A percentile compares a stretch with the other conserved stretches of the same genome.
phyloP scores from a whole-genome alignment of 2,888 invertebrate genomes.

The Cryptosula pallasiana region DNA sequence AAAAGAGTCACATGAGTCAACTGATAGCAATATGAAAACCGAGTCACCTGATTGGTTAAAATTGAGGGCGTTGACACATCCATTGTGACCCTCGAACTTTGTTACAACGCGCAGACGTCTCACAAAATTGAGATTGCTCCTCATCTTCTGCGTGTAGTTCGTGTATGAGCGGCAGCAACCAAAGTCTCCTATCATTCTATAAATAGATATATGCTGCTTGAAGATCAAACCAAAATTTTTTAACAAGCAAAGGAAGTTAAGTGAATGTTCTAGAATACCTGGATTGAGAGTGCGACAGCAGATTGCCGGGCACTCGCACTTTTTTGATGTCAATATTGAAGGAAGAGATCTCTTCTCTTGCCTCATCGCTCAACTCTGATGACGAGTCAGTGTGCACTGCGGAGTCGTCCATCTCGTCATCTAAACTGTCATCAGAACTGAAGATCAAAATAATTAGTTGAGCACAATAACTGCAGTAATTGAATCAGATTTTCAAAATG shows the following conservation, averaged over 20 bases:
- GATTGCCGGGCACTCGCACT: neutral
- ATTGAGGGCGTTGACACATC: slow-evolving; percentile 87
- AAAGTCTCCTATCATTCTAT: slow-evolving; percentile 55
- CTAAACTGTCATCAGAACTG: neutral
- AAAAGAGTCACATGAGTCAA: no score
- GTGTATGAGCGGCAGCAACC: neutral
- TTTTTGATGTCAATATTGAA: neutral
- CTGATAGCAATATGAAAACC: no score
- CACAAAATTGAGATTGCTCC: slow-evolving; percentile 75
- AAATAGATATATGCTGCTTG: neutral
- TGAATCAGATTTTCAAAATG: no score
- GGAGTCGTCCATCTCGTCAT: neutral
- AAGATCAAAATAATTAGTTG: no score
- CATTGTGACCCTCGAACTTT: slow-evolving; percentile 71
- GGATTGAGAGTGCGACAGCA: neutral
- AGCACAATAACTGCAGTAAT: no score
- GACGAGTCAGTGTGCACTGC: neutral
- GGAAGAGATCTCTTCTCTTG: neutral
- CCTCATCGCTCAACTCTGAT: neutral
- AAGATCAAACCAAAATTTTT: neutral
- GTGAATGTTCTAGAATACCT: neutral
- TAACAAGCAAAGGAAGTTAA: neutral
- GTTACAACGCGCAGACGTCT: slow-evolving; percentile 75
- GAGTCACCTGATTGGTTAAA: slow-evolving; percentile 76
- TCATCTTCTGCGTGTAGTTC: slow-evolving; percentile 59